Base-by-base conservation (phyloP, 2,888 invertebrate species). In the Coecobrya sp. region DNA sequence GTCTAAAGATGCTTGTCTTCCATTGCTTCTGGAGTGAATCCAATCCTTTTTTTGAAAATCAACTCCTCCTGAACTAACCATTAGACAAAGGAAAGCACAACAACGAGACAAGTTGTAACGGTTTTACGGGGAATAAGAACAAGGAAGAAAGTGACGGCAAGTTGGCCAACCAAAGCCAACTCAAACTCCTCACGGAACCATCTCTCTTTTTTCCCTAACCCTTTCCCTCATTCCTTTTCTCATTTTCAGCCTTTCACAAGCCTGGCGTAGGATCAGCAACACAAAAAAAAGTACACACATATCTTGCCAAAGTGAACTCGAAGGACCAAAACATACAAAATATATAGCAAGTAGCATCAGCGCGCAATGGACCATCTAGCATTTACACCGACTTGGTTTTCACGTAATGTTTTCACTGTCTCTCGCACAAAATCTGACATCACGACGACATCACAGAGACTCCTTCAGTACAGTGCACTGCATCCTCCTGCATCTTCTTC, bases 11-110 rank as follows among this genome's bases (percentile, higher is more conserved):
- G 55, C 2, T 3, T 55, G 2, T 65, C 3, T 30, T 0, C 65
- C 27, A 30, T 19, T 65, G 27, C 30, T 65, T 27, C 65, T 65
- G 65, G 65, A 65, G 65, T 65, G 7, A 27, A 65, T 65, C 65
- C 65, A 65, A 65, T 65, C 55, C n/a, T n/a, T 55, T 65, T 65
- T 4, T 13, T 13, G 19, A 62, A 65, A 65, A 65, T 65, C 65
- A 30, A 16, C 30, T 65, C 16, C 30, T 4, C 1, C 5, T 16
- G 65, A 25, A 62, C 25, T 1, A n/a, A 19, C 19, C 22, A 5
- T 62, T 3, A n/a, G n/a, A n/a, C n/a, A 13, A 30, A 65, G 65
- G 8, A 65, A 13, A 13, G 55, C 55, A 55, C 55, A 30, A 13
- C 30, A 30, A 62, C 59, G 4, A 4, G 7, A 65, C 65, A 27